These are phyloP conservation scores for Drosophila algonquin DNA, from an alignment of 2,888 invertebrate genomes.

Conservation along the genomic window DNA sequence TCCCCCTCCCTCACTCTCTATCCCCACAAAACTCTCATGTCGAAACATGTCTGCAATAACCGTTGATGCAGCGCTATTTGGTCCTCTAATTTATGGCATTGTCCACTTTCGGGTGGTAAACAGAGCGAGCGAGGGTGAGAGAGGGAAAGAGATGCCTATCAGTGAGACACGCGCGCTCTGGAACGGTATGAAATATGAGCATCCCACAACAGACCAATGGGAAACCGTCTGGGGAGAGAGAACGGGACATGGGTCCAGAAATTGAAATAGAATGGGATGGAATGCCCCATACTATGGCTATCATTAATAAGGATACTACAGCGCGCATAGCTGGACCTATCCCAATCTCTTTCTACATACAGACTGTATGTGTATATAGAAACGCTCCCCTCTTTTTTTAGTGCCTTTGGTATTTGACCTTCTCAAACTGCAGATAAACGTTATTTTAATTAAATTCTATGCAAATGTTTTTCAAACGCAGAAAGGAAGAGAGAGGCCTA, in stretches of 20 bases:
- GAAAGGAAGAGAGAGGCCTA: neutral
- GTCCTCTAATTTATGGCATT: conserved; percentile 73
- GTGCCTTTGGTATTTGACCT: neutral
- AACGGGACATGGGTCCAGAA: neutral
- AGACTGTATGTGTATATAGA: no score
- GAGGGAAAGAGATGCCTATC: conserved; percentile 56
- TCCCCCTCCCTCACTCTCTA: neutral
- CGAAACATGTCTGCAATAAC: conserved; percentile 68
- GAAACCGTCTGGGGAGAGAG: conserved; percentile 1
- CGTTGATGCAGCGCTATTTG: conserved; percentile 58
- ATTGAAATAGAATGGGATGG: neutral
- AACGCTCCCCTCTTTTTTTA: neutral
- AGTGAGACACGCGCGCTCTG: conserved; percentile 42
- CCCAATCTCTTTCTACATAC: neutral
- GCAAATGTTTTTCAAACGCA: conserved; percentile 32
- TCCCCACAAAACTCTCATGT: conserved; percentile 48
- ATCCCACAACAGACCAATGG: conserved; percentile 1
- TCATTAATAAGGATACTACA: no score
- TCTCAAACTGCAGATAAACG: conserved; percentile 19
- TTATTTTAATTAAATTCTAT: conserved; percentile 45
- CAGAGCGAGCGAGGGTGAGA: neutral
- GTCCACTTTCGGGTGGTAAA: conserved; percentile 50
- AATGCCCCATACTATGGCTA: no score
- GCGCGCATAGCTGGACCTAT: neutral
- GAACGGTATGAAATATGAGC: conserved; percentile 65